Conservation (phyloP, 53 echinoderm and acorn worm species). For the Astropecten irregularis region DNA sequence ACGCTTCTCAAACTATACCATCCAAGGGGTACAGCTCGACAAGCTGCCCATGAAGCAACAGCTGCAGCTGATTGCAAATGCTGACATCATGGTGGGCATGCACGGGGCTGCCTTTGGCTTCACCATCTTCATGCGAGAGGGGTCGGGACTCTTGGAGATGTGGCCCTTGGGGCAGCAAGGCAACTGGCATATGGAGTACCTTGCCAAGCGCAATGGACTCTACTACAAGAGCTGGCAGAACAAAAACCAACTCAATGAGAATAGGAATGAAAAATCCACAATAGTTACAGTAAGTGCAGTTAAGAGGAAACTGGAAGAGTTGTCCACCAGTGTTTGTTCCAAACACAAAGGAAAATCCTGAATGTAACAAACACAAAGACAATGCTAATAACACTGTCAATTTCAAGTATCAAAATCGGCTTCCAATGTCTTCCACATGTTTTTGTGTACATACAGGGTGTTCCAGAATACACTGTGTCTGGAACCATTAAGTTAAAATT, state of each 20-base stretch:
- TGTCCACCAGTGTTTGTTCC: slow-evolving; percentile 15
- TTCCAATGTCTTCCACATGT: too few species aligned
- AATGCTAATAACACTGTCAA: not conserved
- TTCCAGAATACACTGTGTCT: too few species aligned
- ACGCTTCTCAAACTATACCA: slow-evolving; percentile 12
- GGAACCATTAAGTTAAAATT: too few species aligned
- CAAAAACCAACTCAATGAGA: not conserved
- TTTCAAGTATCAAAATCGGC: not conserved
- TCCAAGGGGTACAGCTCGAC: slow-evolving; percentile 34
- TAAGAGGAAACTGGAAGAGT: slow-evolving; percentile 21
- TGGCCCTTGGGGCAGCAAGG: slow-evolving; percentile 26
- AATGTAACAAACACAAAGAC: too few species aligned
- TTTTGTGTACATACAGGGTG: too few species aligned
- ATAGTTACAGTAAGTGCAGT: slow-evolving; percentile 4
- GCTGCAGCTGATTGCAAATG: slow-evolving; percentile 31
- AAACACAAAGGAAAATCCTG: not conserved
- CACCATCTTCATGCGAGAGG: slow-evolving; percentile 38
- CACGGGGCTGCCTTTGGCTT: slow-evolving; percentile 56
- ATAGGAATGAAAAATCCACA: not conserved
- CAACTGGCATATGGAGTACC: slow-evolving; percentile 63
- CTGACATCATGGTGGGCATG: slow-evolving; percentile 54
- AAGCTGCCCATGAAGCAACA: slow-evolving; percentile 4
- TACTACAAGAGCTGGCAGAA: slow-evolving; percentile 54
- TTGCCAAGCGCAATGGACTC: slow-evolving; percentile 54
- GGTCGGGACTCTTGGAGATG: slow-evolving; percentile 45